A percentile compares a stretch with the other conserved stretches of the same genome.
These are phyloP conservation scores for Gallinago stenura DNA, from an alignment of 2,797 vertebrate species.

Conservation along the genomic window DNA sequence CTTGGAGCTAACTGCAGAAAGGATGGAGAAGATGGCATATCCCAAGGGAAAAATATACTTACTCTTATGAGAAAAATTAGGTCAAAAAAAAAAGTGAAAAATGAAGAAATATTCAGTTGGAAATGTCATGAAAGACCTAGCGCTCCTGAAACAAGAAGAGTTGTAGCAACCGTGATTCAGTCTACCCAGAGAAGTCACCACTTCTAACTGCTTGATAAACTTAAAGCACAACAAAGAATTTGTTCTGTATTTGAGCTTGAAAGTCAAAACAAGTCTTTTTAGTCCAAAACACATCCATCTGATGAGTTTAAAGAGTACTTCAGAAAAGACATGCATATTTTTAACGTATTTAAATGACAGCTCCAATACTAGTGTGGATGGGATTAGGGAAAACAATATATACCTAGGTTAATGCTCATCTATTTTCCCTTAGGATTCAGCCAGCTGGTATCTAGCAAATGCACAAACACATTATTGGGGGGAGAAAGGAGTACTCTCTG, in stretches of 20 bases:
- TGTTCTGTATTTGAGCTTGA: neutral
- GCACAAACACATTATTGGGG: neutral
- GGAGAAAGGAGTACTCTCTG: neutral
- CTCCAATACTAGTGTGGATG: neutral
- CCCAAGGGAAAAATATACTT: neutral
- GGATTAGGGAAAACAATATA: constrained; percentile 14
- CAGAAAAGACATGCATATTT: constrained; percentile 6
- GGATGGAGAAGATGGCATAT: neutral
- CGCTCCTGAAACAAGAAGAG: neutral
- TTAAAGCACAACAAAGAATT: neutral
- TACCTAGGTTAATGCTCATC: neutral
- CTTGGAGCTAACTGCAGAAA: neutral
- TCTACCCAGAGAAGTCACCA: neutral
- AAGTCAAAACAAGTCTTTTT: constrained; percentile 33
- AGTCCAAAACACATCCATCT: constrained; percentile 2
- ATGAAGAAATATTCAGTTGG: neutral
- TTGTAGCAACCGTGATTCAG: neutral
- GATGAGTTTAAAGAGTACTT: constrained; percentile 9
- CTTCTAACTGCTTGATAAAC: neutral
- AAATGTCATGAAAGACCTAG: neutral
- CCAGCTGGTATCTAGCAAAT: neutral
- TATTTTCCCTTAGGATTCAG: neutral
- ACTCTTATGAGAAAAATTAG: neutral
- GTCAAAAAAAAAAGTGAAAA: neutral
- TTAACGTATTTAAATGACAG: neutral